Percentiles rank a stretch among this genome's conserved stretches.
These are phyloP conservation scores for Noctuana brunneofusca DNA, from an alignment of 2,888 invertebrate species.

Conservation along the genomic window DNA sequence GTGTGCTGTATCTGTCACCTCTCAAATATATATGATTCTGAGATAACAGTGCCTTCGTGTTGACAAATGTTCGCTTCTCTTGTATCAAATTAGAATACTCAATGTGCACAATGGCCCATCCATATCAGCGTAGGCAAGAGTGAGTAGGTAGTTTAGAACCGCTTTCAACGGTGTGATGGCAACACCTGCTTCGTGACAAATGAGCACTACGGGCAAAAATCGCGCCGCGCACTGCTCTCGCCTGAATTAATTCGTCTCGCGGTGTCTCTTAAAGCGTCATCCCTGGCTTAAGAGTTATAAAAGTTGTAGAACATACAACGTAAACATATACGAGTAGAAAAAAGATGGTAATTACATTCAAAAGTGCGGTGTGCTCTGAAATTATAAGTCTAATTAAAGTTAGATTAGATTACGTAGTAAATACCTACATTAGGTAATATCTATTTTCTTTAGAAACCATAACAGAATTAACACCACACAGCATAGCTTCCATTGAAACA, in stretches of 20 bases:
- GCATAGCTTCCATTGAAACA: too few relatives aligned
- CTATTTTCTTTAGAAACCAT: too few relatives aligned
- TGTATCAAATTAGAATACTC: conserved; percentile 35
- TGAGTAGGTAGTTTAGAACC: conserved; percentile 22
- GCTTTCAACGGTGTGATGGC: conserved; percentile 42
- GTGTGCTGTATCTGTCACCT: not conserved
- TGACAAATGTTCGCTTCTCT: conserved; percentile 29
- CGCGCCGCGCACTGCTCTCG: conserved; percentile 64
- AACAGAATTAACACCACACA: too few relatives aligned
- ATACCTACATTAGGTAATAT: too few relatives aligned
- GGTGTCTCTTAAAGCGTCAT: conserved; percentile 75
- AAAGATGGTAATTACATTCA: too few relatives aligned
- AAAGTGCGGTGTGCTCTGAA: too few relatives aligned
- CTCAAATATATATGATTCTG: conserved; percentile 18
- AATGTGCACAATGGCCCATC: conserved; percentile 33
- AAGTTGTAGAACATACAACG: conserved; percentile 26
- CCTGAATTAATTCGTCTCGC: conserved; percentile 80
- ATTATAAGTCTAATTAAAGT: too few relatives aligned
- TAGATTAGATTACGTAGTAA: too few relatives aligned
- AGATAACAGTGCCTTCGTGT: not conserved
- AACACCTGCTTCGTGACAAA: conserved; percentile 77
- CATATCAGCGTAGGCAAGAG: conserved; percentile 26
- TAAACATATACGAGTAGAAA: too few relatives aligned
- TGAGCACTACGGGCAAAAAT: conserved; percentile 78
- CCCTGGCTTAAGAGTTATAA: conserved; percentile 42